phyloP scores from a whole-genome alignment of 2,113 vertebrate genomes.

The Sminthopsis crassicaudata region DNA sequence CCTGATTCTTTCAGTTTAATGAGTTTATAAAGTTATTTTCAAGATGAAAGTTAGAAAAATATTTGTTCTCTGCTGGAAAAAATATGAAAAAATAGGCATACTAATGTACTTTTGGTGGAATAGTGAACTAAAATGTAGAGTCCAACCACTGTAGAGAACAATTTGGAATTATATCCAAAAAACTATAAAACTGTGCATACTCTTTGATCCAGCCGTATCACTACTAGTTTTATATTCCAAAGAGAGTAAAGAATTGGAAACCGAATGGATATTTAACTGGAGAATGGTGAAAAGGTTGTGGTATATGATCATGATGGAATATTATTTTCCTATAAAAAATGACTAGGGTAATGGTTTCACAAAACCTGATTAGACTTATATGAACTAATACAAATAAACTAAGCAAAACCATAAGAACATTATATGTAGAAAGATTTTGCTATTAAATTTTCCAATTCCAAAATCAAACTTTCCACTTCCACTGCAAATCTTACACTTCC shows the following conservation, averaged over 20 bases:
- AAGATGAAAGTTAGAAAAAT: not conserved
- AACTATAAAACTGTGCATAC: too few relatives aligned
- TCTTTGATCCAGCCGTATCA: too few relatives aligned
- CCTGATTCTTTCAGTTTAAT: rapidly evolving
- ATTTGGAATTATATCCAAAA: not conserved
- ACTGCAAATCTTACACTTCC: not conserved
- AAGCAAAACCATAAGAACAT: not conserved
- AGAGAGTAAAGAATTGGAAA: not conserved
- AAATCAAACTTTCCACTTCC: too few relatives aligned
- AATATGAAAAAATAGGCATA: not conserved
- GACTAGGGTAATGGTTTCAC: not conserved
- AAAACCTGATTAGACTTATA: not conserved
- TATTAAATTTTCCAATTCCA: not conserved
- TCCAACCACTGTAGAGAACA: not conserved
- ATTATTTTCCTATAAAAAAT: not conserved
- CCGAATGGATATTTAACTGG: not conserved
- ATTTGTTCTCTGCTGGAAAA: not conserved
- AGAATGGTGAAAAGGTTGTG: not conserved
- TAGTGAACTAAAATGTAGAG: not conserved
- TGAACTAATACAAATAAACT: not conserved
- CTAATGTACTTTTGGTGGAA: not conserved
- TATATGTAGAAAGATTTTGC: not conserved
- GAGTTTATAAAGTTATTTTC: not conserved
- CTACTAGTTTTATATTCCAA: too few relatives aligned
- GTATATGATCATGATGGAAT: not conserved